phyloP scores from a whole-genome alignment of 2,797 vertebrate species.

The Bradypodion ventrale region DNA sequence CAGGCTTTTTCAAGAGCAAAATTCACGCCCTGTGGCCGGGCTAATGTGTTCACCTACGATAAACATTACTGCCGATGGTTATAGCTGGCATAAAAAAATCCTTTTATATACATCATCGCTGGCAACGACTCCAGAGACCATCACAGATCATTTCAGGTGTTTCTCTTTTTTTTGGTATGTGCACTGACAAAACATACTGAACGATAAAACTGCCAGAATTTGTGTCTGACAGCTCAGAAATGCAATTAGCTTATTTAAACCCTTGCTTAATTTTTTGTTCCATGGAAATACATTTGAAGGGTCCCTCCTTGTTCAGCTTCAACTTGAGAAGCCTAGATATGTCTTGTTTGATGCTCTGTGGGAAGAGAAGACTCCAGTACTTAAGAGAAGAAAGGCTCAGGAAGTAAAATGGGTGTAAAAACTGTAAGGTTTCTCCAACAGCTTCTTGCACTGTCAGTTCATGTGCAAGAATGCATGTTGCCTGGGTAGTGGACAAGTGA shows the following conservation, averaged over 20 bases:
- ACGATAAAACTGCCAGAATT: slow-evolving; percentile 61
- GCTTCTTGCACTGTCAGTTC: not conserved
- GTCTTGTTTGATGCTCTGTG: not conserved
- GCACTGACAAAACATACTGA: slow-evolving; percentile 60
- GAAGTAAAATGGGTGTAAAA: not conserved
- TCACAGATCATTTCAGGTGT: slow-evolving; percentile 71
- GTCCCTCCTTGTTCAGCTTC: slow-evolving; percentile 50
- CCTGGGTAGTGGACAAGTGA: not conserved
- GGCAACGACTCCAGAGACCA: slow-evolving; percentile 68
- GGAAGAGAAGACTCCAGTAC: too few relatives aligned
- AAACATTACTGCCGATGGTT: slow-evolving; percentile 76
- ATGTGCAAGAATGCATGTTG: not conserved
- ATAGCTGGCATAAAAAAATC: slow-evolving; percentile 74
- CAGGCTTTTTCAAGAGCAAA: slow-evolving; percentile 72
- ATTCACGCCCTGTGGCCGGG: slow-evolving; percentile 73
- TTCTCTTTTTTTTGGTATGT: slow-evolving; percentile 57
- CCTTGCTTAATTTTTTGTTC: slow-evolving; percentile 51
- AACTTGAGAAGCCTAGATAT: slow-evolving; percentile 48
- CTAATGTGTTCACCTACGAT: slow-evolving; percentile 75
- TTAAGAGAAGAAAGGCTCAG: not conserved
- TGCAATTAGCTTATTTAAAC: slow-evolving; percentile 67
- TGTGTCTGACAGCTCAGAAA: slow-evolving; percentile 60
- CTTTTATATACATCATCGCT: slow-evolving; percentile 74
- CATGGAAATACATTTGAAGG: slow-evolving; percentile 52
- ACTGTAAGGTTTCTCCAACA: not conserved